Conservation (phyloP, 2,888 invertebrate genomes). For the Esperia sulphurella region DNA sequence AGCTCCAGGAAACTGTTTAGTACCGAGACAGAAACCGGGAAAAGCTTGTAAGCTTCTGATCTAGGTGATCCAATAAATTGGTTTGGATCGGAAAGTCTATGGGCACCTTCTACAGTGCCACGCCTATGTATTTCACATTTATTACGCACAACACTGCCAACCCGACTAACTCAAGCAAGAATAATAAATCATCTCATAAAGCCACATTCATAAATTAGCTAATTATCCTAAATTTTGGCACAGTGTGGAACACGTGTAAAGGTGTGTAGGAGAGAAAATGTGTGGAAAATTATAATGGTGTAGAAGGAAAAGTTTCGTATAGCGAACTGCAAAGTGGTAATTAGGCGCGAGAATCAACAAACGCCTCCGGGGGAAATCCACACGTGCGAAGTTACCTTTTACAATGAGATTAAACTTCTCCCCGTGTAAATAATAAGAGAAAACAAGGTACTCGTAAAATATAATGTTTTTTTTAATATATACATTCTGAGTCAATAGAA, state of each 20-base stretch:
- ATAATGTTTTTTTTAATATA: too few relatives aligned
- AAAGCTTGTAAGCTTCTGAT: too few relatives aligned
- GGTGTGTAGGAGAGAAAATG: slow-evolving; percentile 6
- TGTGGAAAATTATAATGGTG: slow-evolving; percentile 15
- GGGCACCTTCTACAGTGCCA: too few relatives aligned
- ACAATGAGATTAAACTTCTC: slow-evolving; percentile 24
- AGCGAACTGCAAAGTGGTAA: slow-evolving; percentile 19
- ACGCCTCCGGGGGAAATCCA: slow-evolving; percentile 18
- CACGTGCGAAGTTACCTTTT: slow-evolving; percentile 11
- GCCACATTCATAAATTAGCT: neutral
- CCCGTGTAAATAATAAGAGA: neutral
- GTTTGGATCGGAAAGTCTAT: too few relatives aligned
- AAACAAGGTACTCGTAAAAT: too few relatives aligned
- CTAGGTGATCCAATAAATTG: too few relatives aligned
- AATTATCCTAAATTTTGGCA: neutral
- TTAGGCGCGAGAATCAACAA: slow-evolving; percentile 28
- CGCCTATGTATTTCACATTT: too few relatives aligned
- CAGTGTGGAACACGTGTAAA: neutral
- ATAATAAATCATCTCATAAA: neutral
- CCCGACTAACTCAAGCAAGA: neutral
- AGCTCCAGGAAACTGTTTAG: too few relatives aligned
- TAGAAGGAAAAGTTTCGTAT: slow-evolving; percentile 17
- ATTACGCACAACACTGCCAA: too few relatives aligned
- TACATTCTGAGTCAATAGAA: too few relatives aligned
- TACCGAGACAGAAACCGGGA: too few relatives aligned